Evolutionary conservation across 2,888 invertebrate species (phyloP).

Genomic region (Dasypogon diadema): DNA sequence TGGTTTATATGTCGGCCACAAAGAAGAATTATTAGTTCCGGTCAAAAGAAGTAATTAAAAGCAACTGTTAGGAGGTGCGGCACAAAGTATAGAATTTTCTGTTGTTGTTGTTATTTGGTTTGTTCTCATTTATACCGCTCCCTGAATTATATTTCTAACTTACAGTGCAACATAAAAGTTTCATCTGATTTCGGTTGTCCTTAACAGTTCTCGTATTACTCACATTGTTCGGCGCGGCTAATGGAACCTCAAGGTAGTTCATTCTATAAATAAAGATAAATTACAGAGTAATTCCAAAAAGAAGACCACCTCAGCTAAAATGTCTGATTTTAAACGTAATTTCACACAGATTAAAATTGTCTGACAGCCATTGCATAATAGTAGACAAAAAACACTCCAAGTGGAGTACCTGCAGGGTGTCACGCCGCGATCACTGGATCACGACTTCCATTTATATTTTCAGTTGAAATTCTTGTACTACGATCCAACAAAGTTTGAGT

Average conservation of each 20-base stretch:
- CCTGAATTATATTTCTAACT: too few relatives aligned
- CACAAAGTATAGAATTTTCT: too few relatives aligned
- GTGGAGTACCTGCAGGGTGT: conserved; percentile 49
- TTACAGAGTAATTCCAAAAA: conserved; percentile 8
- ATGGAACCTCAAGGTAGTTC: conserved; percentile 30
- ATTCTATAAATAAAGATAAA: conserved; percentile 28
- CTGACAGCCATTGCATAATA: conserved; percentile 44
- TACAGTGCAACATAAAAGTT: neutral
- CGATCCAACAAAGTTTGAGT: neutral
- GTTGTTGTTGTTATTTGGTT: too few relatives aligned
- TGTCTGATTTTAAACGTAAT: conserved; percentile 31
- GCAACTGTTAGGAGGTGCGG: too few relatives aligned
- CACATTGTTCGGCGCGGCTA: too few relatives aligned
- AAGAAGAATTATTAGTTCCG: too few relatives aligned
- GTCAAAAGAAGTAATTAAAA: too few relatives aligned
- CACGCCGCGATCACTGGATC: conserved; percentile 44
- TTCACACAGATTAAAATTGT: conserved; percentile 47
- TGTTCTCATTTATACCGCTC: too few relatives aligned
- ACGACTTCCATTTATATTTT: conserved; percentile 46
- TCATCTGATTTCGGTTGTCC: conserved; percentile 6
- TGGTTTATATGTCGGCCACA: too few relatives aligned
- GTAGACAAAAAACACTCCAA: conserved; percentile 31
- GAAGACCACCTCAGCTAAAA: conserved; percentile 17
- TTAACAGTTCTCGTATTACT: conserved; percentile 20
- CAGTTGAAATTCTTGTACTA: conserved; percentile 12